phyloP scores from a whole-genome alignment of 2,797 vertebrate species.

The Denticeps clupeoides region DNA sequence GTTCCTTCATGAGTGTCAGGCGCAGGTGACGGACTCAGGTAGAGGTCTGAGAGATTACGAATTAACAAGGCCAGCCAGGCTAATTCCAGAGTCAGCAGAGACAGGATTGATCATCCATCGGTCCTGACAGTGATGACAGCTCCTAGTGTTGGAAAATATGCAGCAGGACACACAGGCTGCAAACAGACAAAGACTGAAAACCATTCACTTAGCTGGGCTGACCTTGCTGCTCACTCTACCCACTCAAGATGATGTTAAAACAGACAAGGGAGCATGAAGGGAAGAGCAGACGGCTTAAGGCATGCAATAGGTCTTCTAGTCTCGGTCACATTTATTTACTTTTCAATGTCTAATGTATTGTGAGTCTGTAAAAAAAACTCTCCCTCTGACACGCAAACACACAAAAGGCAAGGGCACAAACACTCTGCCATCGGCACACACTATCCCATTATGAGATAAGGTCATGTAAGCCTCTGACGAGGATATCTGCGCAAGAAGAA shows the following conservation, averaged over 20 bases:
- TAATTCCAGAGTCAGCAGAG: constrained; percentile 37
- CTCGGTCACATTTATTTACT: neutral
- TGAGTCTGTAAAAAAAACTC: neutral
- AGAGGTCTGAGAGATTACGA: constrained; percentile 30
- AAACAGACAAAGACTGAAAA: neutral
- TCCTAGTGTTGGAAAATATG: neutral
- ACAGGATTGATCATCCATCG: constrained; percentile 18
- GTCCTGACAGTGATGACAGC: constrained; percentile 3
- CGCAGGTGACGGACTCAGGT: neutral
- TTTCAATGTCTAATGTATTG: neutral
- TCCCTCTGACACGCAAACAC: neutral
- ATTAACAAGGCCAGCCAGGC: constrained; percentile 26
- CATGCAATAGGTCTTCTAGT: constrained; percentile 1
- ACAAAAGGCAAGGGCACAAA: neutral
- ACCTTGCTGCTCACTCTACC: too few species aligned
- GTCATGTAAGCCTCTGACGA: constrained; percentile 15
- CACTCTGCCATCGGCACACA: constrained; percentile 4
- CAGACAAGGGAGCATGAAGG: neutral
- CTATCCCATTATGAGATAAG: constrained; percentile 29
- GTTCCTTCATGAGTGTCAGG: neutral
- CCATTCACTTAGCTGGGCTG: neutral
- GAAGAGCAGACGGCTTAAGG: neutral
- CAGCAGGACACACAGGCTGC: neutral
- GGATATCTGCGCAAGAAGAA: neutral
- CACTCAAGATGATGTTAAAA: neutral